These are phyloP conservation scores for Antitype chi DNA, from an alignment of 2,888 invertebrate species.

Conservation along the genomic window DNA sequence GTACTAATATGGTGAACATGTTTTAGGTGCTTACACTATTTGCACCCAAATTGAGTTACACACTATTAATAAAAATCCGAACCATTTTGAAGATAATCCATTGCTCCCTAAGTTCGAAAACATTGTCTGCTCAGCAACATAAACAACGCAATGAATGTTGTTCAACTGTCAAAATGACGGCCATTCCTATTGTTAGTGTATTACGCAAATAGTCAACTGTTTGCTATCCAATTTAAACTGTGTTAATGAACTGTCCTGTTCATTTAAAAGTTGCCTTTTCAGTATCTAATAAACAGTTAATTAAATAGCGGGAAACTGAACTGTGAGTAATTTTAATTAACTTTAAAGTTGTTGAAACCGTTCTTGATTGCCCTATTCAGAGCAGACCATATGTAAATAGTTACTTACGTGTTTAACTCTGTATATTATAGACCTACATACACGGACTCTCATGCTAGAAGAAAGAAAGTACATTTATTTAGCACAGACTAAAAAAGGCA, in stretches of 20 bases:
- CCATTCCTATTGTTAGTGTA: no score
- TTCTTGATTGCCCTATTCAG: conserved; percentile 28
- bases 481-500: no score
- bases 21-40: background rate
- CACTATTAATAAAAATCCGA: no score
- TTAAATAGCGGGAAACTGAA: conserved; percentile 1
- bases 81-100: no score
- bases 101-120: no score
- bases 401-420: background rate
- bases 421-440: background rate
- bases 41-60: no score
- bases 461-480: no score
- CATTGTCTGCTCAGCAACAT: no score
- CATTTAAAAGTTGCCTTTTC: conserved; percentile 21
- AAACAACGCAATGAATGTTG: no score
- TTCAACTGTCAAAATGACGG: no score
- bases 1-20: background rate
- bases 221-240: conserved; percentile 7
- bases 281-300: background rate
- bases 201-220: background rate
- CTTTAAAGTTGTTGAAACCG: conserved; percentile 1
- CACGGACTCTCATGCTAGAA: background rate
- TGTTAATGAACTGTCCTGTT: conserved; percentile 24
- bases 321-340: conserved; percentile 19
- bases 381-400: conserved; percentile 15